Evolutionary conservation across 2,113 vertebrate species (phyloP), one percentile per base, ranked within the genome.

Genomic region (Sardina pilchardus): DNA sequence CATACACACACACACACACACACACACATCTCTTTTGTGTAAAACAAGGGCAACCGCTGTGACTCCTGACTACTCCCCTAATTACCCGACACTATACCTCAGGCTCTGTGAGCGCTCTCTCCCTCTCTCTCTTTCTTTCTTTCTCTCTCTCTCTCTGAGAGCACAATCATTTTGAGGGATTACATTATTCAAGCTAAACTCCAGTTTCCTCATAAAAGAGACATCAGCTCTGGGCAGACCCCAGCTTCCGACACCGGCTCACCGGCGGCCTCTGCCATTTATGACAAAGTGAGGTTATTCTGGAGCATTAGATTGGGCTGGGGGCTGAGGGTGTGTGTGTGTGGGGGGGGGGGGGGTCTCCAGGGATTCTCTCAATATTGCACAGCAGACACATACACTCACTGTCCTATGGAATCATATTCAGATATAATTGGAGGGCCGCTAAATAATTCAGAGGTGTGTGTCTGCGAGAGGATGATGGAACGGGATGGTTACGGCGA

Each of bases 341-440:
- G n/a, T n/a, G n/a, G 9, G 9, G 26, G 67, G 4, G 67, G 26
- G n/a, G 26, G n/a, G 26, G 67, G 0, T 75, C 67, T 75, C 67
- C n/a, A 14, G 67, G 14, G 67, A 8, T 34, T 34, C 7, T 75
- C 67, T 75, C 67, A 36, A 30, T 34, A 21, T 21, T 26, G 67
- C 67, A 30, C n/a, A 26, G 30, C 67, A 75, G 67, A 34, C 67
- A 12, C 63, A 71, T 30, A 71, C 26, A 71, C 63, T 34, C 5
- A 30, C 63, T 71, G 26, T 90, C 87, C 87, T 90, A 89, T 91
- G 88, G 89, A 92, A 92, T 90, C 88, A 89, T 91, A 88, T 88
- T 92, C 85, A 89, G 90, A 91, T 92, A 93, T 91, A 92, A 92
- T 92, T 91, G 89, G 90, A 91, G 88, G 87, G 84, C 45, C 85